Base-by-base conservation (phyloP, 2,888 invertebrate species). In the Trissolcus japonicus region DNA sequence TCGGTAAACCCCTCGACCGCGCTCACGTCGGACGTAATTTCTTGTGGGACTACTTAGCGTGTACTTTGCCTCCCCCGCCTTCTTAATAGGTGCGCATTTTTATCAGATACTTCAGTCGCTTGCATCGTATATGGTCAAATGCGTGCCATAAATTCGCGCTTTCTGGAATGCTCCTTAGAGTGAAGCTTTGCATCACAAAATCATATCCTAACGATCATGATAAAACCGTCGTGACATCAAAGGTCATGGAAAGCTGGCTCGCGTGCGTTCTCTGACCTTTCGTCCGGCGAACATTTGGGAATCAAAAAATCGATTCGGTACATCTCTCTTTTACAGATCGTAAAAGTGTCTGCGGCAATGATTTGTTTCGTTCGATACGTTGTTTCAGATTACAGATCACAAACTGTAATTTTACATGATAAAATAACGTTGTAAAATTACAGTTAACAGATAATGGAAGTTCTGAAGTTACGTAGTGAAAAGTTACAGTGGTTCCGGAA, bases 111-210 rank as follows among this genome's bases (percentile, higher is more conserved):
- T 14, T 46, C 14, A 11, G n/a, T 54, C 50, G 56, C 17, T 46
- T 13, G 13, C 41, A 56, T 69, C 62, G 13, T 56, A 56, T 56
- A 69, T 51, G 56, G 62, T 50, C 4, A 56, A 62, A 54, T 51
- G 25, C 17, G 69, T 54, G 61, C 50, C 69, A 43, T 69, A 50
- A 56, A 56, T 41, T 62, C 62, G 62, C 62, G 56, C 41, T 50
- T 50, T 61, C 69, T 69, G 69, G 69, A 69, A 69, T 69, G 61
- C 69, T 62, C 69, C 61, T 51, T 35, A 56, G 55, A 41, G 40
- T 21, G 29, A 46, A 46, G 54, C 29, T 59, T 60, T 46, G n/a
- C 13, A 55, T 60, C n/a, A 66, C 29, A 29, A 35, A 35, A 9
- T 11, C 35, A 35, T 35, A 35, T 35, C 35, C 35, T 35, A 35